phyloP scores from a whole-genome alignment of 2,888 invertebrate genomes.

The Lysandra coridon region DNA sequence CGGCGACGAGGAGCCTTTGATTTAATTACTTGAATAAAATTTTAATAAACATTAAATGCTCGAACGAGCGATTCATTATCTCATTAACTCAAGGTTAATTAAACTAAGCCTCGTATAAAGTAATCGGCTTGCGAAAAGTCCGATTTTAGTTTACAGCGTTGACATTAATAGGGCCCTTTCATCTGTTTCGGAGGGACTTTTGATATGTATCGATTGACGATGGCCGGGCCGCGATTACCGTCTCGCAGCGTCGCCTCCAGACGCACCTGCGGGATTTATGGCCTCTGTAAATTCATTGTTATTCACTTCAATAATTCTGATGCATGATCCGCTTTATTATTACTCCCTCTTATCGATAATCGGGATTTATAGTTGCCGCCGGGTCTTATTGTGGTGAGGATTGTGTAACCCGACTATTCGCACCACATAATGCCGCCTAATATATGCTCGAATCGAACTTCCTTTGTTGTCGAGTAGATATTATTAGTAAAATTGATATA shows the following conservation, averaged over 20 bases:
- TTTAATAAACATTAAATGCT: slow-evolving; percentile 8
- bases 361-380: slow-evolving; percentile 27
- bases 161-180: slow-evolving; percentile 33
- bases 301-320: slow-evolving; percentile 63
- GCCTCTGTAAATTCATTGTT: slow-evolving; percentile 69
- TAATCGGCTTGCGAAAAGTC: slow-evolving; percentile 16
- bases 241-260: slow-evolving; percentile 66
- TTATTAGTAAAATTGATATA: slow-evolving; percentile 1
- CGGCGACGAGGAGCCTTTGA: neutral
- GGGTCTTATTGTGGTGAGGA: neutral
- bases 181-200: slow-evolving; percentile 38
- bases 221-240: slow-evolving; percentile 59
- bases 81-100: slow-evolving; percentile 17
- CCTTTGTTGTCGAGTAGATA: neutral
- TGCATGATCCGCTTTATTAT: slow-evolving; percentile 53
- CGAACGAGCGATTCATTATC: neutral
- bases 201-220: slow-evolving; percentile 56
- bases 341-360: slow-evolving; percentile 41
- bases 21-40: slow-evolving; percentile 12
- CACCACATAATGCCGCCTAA: neutral
- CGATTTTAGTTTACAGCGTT: slow-evolving; percentile 26
- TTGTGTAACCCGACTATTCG: slow-evolving; percentile 22
- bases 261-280: slow-evolving; percentile 70
- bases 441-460: neutral
- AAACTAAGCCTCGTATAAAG: slow-evolving; percentile 1